phyloP scores from a whole-genome alignment of 2,888 invertebrate species.

The Latrodectus hesperus region DNA sequence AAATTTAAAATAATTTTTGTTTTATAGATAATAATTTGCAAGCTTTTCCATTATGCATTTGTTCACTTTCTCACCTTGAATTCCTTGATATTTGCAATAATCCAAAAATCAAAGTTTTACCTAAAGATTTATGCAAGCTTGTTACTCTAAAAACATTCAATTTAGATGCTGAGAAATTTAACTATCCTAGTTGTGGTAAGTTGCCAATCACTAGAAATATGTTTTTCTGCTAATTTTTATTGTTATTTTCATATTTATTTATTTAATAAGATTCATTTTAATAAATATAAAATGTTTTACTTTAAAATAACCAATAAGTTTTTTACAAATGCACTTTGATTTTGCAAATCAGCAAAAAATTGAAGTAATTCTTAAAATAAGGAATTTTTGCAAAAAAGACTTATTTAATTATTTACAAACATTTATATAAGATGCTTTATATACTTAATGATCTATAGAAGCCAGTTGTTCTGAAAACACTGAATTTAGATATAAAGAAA shows the following conservation, averaged over 20 bases:
- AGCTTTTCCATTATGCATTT: slow-evolving; percentile 72
- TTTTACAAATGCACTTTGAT: no score
- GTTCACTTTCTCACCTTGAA: slow-evolving; percentile 72
- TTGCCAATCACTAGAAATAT: background rate
- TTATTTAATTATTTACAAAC: no score
- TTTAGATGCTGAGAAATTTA: slow-evolving; percentile 80
- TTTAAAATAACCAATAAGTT: no score
- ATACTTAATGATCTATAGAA: no score
- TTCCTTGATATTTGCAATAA: slow-evolving; percentile 73
- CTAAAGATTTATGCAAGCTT: slow-evolving; percentile 81
- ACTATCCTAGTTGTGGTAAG: slow-evolving; percentile 79
- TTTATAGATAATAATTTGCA: slow-evolving; percentile 73
- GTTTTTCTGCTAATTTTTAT: background rate
- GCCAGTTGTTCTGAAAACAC: no score
- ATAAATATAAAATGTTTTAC: no score
- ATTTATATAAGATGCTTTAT: no score
- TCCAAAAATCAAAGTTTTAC: slow-evolving; percentile 72
- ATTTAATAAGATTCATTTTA: background rate
- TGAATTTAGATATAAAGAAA: no score
- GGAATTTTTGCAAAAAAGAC: no score
- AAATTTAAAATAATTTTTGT: slow-evolving; percentile 72
- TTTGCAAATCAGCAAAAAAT: no score
- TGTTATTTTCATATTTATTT: background rate
- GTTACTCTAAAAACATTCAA: slow-evolving; percentile 80
- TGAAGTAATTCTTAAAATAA: no score